These are phyloP conservation scores for Ephydatia muelleri DNA, from an alignment of 37 sponge, comb jelly and placozoan genomes.

Conservation along the genomic window DNA sequence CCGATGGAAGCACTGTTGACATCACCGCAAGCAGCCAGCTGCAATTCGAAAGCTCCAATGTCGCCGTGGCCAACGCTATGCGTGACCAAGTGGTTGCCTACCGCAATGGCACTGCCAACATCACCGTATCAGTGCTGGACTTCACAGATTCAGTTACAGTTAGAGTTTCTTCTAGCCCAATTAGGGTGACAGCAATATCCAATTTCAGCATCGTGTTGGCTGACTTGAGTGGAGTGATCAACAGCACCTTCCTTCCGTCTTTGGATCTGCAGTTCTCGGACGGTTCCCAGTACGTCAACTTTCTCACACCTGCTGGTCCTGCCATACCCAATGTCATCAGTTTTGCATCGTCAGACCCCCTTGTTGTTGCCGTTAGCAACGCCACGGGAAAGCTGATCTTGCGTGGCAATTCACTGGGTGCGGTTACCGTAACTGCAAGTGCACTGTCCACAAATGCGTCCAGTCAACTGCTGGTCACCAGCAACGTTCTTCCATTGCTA, in stretches of 20 bases:
- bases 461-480: not conserved
- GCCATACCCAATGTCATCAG: slow-evolving; percentile 18
- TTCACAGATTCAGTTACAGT: not conserved
- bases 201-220: slow-evolving; percentile 10
- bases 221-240: not conserved
- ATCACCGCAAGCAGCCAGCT: slow-evolving; percentile 9
- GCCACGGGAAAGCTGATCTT: slow-evolving; percentile 18
- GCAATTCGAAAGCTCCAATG: not conserved
- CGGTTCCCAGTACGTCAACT: slow-evolving; percentile 21
- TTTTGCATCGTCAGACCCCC: slow-evolving; percentile 13
- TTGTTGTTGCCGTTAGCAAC: slow-evolving; percentile 21
- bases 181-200: slow-evolving; percentile 15
- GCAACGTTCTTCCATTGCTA: slow-evolving; percentile 43
- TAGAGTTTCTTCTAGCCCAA: not conserved
- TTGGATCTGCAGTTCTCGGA: slow-evolving; percentile 52
- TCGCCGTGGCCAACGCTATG: not conserved
- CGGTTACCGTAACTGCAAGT: slow-evolving; percentile 11
- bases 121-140: not conserved
- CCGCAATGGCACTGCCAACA: not conserved
- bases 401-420: slow-evolving; percentile 23
- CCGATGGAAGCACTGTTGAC: slow-evolving; percentile 20
- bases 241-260: slow-evolving; percentile 8
- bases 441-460: not conserved
- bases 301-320: slow-evolving; percentile 19
- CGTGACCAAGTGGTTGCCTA: not conserved